Percentiles rank a stretch among this genome's conserved stretches.
Conservation (phyloP, 1,140 invertebrate species). For the Drosophila nigrodunni region DNA sequence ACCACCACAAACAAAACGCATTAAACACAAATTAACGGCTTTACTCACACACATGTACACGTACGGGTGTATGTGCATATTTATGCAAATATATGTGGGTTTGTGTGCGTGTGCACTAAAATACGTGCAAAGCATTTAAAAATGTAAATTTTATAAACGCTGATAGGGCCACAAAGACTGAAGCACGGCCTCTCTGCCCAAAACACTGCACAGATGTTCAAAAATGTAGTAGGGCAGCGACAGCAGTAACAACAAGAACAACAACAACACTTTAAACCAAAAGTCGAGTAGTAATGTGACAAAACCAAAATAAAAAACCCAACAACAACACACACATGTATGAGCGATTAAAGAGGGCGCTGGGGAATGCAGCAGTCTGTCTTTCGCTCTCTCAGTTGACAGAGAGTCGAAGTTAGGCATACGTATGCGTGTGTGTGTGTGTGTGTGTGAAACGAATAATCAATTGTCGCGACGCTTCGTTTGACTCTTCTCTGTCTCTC, state of each 20-base stretch:
- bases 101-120: conserved; percentile 31
- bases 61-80: neutral
- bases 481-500: conserved; percentile 6
- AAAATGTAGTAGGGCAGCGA: conserved; percentile 13
- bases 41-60: neutral
- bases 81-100: conserved; percentile 36
- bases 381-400: neutral
- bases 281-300: conserved; percentile 37
- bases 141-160: conserved; percentile 33
- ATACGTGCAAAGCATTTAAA: conserved; percentile 45
- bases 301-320: conserved; percentile 14
- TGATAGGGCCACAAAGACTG: conserved; percentile 18
- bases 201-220: conserved; percentile 36
- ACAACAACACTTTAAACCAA: conserved; percentile 12
- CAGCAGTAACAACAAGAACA: neutral
- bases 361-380: conserved; percentile 22
- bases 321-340: conserved; percentile 16
- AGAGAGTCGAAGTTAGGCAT: neutral
- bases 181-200: conserved; percentile 6
- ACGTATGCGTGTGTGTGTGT: neutral
- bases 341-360: conserved; percentile 25
- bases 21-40: conserved; percentile 29
- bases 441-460: conserved; percentile 70
- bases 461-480: conserved; percentile 56
- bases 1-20: conserved; percentile 21